Evolutionary conservation across 2,113 vertebrate genomes (phyloP).

Genomic region (Gymnobelideus leadbeateri): DNA sequence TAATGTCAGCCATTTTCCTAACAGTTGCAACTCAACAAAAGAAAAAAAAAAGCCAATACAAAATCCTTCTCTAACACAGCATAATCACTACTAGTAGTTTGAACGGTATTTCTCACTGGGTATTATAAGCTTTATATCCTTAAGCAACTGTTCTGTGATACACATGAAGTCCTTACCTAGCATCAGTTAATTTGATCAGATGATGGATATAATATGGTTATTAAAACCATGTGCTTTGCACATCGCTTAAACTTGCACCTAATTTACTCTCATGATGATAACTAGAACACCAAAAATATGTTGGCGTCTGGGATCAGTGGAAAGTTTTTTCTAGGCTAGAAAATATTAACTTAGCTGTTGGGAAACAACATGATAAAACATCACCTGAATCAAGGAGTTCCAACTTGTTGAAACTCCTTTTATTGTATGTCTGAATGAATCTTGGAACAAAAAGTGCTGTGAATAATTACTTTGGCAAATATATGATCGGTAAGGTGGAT

Average conservation of each 20-base stretch:
- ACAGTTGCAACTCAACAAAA: not conserved
- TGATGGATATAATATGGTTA: conserved; percentile 21
- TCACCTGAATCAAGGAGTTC: conserved; percentile 2
- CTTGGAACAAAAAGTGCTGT: conserved; percentile 39
- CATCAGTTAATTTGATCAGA: conserved; percentile 6
- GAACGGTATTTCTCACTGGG: not conserved
- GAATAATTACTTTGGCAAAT: conserved; percentile 65
- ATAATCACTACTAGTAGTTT: not conserved
- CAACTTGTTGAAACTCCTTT: conserved; percentile 59
- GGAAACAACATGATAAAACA: conserved; percentile 64
- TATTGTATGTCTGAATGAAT: conserved; percentile 18
- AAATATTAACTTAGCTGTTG: conserved; percentile 55
- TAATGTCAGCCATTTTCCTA: not conserved
- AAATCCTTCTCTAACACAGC: not conserved
- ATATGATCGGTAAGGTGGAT: not conserved
- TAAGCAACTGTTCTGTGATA: not conserved
- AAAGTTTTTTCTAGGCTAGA: conserved; percentile 32
- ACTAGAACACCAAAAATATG: conserved; percentile 22
- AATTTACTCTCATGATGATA: conserved; percentile 36
- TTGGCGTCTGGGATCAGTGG: conserved; percentile 40
- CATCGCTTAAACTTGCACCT: conserved; percentile 55
- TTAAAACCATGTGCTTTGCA: conserved; percentile 6
- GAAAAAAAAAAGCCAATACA: not conserved
- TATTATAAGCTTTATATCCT: not conserved
- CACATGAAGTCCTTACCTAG: not conserved